Conservation (phyloP, 23 tunicate species). For the Phallusia fumigata region DNA sequence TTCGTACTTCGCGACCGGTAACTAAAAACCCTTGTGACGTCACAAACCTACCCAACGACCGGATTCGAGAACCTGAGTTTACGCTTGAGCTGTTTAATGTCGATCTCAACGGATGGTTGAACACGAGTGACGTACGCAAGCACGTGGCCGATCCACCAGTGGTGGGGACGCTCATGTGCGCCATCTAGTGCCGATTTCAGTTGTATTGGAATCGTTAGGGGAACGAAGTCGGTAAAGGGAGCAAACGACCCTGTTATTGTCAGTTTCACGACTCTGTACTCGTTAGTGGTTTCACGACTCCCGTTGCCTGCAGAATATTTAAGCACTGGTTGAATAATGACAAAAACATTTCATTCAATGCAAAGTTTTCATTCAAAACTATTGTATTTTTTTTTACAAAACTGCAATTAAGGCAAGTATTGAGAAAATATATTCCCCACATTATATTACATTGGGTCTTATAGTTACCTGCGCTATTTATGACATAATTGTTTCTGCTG, state of each 20-base stretch:
- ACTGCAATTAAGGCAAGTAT: too few relatives aligned
- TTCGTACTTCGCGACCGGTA: too few relatives aligned
- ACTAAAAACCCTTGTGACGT: too few relatives aligned
- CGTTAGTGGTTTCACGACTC: neutral
- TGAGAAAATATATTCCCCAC: too few relatives aligned
- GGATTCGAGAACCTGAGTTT: neutral
- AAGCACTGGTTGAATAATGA: too few relatives aligned
- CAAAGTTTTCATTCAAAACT: too few relatives aligned
- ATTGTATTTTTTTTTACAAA: too few relatives aligned
- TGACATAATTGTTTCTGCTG: too few relatives aligned
- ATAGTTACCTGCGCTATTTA: too few relatives aligned
- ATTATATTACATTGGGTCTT: too few relatives aligned
- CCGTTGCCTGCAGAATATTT: neutral
- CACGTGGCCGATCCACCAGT: slow-evolving; percentile 13
- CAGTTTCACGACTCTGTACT: neutral
- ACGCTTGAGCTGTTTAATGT: neutral
- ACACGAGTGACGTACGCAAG: slow-evolving; percentile 8
- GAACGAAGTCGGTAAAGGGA: neutral
- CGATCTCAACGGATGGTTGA: neutral
- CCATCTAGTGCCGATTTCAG: neutral
- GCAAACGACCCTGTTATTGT: neutral
- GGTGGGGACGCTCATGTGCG: neutral
- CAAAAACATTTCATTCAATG: too few relatives aligned
- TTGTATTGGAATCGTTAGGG: neutral
- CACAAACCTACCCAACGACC: neutral